Evolutionary conservation across 2,113 vertebrate genomes (phyloP).

Genomic region (Parotia lawesii): DNA sequence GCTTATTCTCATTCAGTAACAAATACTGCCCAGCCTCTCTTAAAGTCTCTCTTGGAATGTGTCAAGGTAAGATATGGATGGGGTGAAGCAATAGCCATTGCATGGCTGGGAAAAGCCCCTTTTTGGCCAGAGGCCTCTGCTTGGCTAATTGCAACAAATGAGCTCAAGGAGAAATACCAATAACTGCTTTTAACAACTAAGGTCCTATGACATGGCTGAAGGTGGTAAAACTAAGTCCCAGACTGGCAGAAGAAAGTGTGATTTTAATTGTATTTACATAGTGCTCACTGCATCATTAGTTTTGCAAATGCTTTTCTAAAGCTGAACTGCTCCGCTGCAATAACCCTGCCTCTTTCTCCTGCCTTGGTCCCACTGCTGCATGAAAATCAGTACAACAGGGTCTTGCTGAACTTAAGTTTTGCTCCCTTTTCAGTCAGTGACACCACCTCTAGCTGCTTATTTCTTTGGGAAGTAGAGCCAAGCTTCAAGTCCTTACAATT

Average conservation of each 20-base stretch:
- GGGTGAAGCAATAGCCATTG: neutral
- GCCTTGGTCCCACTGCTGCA: rapidly evolving
- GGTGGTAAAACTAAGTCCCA: neutral
- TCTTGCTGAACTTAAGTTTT: neutral
- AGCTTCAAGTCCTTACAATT: conserved; percentile 14
- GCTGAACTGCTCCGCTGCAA: neutral
- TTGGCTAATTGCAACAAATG: neutral
- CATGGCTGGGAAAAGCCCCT: neutral
- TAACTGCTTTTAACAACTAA: neutral
- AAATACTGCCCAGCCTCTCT: neutral
- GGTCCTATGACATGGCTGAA: neutral
- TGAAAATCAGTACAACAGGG: neutral
- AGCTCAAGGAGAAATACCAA: neutral
- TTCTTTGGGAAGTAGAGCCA: neutral
- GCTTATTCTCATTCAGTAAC: neutral
- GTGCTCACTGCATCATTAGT: neutral
- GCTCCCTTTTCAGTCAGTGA: neutral
- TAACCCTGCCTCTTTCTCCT: neutral
- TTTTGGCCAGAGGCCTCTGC: neutral
- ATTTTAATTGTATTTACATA: neutral
- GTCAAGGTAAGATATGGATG: neutral
- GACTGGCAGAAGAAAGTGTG: neutral
- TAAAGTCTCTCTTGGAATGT: neutral
- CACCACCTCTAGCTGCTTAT: neutral
- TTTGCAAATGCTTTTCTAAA: neutral